These are phyloP conservation scores for Seira ritae DNA, from an alignment of 2,888 invertebrate genomes.

Conservation along the genomic window DNA sequence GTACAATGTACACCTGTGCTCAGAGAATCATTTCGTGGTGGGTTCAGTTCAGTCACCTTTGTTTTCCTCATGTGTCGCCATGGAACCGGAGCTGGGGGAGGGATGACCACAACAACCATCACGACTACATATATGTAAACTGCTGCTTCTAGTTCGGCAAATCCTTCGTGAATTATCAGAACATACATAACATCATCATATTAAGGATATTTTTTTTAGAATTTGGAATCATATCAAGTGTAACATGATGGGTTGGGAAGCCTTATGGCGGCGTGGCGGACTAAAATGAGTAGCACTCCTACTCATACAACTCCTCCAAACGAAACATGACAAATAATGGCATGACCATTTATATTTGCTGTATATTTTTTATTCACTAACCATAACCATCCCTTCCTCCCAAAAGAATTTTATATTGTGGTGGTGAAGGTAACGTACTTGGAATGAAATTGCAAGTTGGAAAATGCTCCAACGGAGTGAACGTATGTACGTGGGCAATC, in stretches of 20 bases:
- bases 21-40: slow-evolving; percentile 7
- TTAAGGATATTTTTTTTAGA: slow-evolving; percentile 7
- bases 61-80: slow-evolving; percentile 59
- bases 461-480: too few relatives aligned
- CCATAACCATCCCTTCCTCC: background rate
- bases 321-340: background rate
- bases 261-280: background rate
- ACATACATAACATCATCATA: background rate
- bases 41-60: slow-evolving; percentile 57
- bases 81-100: slow-evolving; percentile 51
- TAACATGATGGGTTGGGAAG: background rate
- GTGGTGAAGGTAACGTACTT: too few relatives aligned
- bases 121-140: slow-evolving; percentile 20
- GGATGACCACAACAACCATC: slow-evolving; percentile 37
- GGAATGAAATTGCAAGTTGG: too few relatives aligned
- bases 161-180: background rate
- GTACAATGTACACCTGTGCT: background rate
- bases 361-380: background rate
- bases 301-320: background rate
- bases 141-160: slow-evolving; percentile 12
- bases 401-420: slow-evolving; percentile 10
- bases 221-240: background rate
- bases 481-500: too few relatives aligned
- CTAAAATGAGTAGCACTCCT: background rate
- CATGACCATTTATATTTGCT: too few relatives aligned